These are phyloP conservation scores for Tenthredo notha DNA, from an alignment of 2,888 invertebrate genomes.

Conservation along the genomic window DNA sequence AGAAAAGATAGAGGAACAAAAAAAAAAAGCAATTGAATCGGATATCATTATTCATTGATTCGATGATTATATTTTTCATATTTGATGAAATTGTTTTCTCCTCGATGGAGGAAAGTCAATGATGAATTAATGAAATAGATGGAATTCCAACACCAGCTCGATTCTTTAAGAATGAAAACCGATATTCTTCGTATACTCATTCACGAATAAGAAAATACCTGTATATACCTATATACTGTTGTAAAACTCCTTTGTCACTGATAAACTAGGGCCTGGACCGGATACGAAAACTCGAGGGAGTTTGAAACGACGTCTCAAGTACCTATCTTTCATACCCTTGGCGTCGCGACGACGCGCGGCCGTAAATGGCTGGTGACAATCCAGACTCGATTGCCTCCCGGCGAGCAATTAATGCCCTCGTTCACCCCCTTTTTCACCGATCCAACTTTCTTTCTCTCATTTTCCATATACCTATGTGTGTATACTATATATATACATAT, in stretches of 20 bases:
- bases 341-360: constrained; percentile 45
- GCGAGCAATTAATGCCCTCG: constrained; percentile 50
- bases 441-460: not conserved
- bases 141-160: too few species aligned
- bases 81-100: too few species aligned
- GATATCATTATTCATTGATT: not conserved
- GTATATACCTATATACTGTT: not conserved
- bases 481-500: too few species aligned
- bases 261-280: constrained; percentile 28
- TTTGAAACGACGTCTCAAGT: constrained; percentile 45
- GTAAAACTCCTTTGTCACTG: constrained; percentile 31
- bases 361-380: constrained; percentile 46
- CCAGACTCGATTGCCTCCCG: constrained; percentile 45
- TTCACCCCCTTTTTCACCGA: constrained; percentile 43
- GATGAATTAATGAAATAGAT: not conserved
- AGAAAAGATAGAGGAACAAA: not conserved
- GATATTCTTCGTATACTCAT: not conserved
- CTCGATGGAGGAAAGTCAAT: too few species aligned
- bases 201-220: not conserved
- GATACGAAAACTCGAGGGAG: constrained; percentile 32
- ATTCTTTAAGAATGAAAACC: too few species aligned
- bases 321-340: constrained; percentile 48
- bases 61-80: too few species aligned
- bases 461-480: not conserved
- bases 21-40: not conserved